Conservation (phyloP, 2,113 vertebrate genomes). For the Accipiter virgatus region DNA sequence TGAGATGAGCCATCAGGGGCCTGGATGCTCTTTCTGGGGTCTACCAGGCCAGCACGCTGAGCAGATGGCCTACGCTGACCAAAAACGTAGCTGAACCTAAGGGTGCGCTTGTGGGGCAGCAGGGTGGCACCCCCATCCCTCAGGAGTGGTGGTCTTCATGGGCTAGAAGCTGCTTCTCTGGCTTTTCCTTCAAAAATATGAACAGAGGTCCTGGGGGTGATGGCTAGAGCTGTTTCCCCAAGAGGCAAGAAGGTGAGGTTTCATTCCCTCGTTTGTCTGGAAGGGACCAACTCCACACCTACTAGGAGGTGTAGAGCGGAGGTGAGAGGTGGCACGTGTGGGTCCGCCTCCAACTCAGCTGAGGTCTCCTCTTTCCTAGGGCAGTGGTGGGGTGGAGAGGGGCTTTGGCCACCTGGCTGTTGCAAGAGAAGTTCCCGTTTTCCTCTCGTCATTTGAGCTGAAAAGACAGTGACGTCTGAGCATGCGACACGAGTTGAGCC, state of each 20-base stretch:
- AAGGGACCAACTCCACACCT: background rate
- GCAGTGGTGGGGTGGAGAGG: background rate
- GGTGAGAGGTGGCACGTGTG: background rate
- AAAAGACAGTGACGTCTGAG: background rate
- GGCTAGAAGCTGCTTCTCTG: background rate
- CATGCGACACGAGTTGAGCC: background rate
- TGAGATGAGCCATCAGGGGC: background rate
- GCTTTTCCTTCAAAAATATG: background rate
- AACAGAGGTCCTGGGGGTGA: rapidly evolving
- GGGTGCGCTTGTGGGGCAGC: background rate
- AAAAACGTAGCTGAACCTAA: background rate
- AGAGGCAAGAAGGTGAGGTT: background rate
- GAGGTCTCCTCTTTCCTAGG: background rate
- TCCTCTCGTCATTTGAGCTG: background rate
- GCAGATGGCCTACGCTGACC: background rate
- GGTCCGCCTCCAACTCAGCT: background rate
- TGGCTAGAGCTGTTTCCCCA: background rate
- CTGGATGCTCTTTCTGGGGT: background rate
- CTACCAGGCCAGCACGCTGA: background rate
- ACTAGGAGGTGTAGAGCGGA: background rate
- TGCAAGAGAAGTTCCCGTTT: background rate
- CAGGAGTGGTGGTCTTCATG: background rate
- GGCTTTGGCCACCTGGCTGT: background rate
- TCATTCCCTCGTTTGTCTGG: background rate
- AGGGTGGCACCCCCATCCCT: background rate